These are phyloP conservation scores for Mythimna lalbum DNA, from an alignment of 2,888 invertebrate genomes.

Conservation along the genomic window DNA sequence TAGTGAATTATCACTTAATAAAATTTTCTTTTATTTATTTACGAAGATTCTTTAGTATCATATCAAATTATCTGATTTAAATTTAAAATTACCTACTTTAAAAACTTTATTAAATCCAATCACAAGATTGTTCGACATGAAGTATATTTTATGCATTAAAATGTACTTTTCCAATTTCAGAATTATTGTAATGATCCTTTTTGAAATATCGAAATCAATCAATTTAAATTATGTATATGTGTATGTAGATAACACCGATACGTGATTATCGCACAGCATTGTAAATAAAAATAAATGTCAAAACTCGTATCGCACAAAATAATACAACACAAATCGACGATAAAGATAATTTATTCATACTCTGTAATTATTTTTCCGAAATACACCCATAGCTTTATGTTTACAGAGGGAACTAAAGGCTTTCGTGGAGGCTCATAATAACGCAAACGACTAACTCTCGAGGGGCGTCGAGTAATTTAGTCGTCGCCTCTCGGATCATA, in stretches of 20 bases:
- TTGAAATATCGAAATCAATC: conserved; percentile 28
- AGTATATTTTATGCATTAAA: background rate
- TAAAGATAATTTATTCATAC: conserved; percentile 71
- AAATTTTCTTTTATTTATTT: conserved; percentile 14
- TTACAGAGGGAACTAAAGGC: conserved; percentile 68
- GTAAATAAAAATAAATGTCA: conserved; percentile 67
- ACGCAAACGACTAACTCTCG: conserved; percentile 71
- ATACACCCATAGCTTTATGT: conserved; percentile 64
- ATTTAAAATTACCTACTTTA: conserved; percentile 1
- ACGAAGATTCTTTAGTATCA: background rate
- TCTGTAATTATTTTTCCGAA: conserved; percentile 72
- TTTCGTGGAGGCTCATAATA: conserved; percentile 70
- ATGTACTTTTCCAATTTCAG: background rate
- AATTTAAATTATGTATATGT: no score
- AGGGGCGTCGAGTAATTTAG: conserved; percentile 74
- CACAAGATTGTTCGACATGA: conserved; percentile 16
- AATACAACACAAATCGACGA: conserved; percentile 64
- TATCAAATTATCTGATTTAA: no score
- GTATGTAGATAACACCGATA: conserved; percentile 65
- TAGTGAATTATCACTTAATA: background rate
- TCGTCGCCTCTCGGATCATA: conserved; percentile 79
- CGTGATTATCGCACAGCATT: conserved; percentile 57
- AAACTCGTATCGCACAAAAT: conserved; percentile 66
- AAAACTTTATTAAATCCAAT: background rate
- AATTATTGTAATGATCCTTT: conserved; percentile 24